Percentiles rank a stretch among this genome's conserved stretches.
These are phyloP conservation scores for Xiphorhynchus elegans DNA, from an alignment of 2,113 vertebrate genomes.

Conservation along the genomic window DNA sequence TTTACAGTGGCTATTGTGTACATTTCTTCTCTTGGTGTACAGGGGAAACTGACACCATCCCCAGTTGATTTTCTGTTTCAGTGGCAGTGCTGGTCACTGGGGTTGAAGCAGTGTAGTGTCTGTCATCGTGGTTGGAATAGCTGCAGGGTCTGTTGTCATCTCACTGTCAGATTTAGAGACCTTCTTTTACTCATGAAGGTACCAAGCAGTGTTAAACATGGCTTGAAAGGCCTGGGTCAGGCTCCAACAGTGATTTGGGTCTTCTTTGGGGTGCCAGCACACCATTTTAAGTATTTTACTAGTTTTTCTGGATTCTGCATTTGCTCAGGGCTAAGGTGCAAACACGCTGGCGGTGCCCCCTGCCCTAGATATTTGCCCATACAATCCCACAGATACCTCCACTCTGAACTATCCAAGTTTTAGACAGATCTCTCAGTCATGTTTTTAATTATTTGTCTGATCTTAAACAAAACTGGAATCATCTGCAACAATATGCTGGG, in stretches of 20 bases:
- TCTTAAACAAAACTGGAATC: background rate
- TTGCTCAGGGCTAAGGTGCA: background rate
- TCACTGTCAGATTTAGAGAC: background rate
- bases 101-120: background rate
- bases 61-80: background rate
- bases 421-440: background rate
- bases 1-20: background rate
- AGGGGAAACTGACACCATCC: background rate
- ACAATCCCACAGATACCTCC: too few relatives aligned
- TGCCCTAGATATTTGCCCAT: background rate
- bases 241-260: background rate
- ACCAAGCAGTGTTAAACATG: background rate
- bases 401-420: background rate
- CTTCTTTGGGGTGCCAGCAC: background rate
- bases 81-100: background rate
- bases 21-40: background rate
- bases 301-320: background rate
- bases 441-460: background rate
- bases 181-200: background rate
- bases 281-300: background rate
- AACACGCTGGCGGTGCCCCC: background rate
- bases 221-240: background rate
- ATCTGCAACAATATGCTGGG: background rate
- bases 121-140: background rate
- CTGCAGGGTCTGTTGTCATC: background rate